phyloP scores from a whole-genome alignment of 2,888 invertebrate species.

The Scaeva pyrastri region DNA sequence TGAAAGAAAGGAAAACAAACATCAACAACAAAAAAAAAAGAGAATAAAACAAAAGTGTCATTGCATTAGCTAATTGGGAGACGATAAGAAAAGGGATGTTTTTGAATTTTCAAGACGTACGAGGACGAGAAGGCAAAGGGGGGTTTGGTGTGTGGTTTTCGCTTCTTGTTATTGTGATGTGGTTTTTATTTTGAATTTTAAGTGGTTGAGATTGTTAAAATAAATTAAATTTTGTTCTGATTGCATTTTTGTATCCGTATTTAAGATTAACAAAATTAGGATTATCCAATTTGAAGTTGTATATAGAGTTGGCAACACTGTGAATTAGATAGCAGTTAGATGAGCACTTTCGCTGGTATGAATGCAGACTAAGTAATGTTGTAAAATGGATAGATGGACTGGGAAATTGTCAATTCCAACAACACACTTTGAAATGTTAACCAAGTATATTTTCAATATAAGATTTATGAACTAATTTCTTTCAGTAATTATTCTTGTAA shows the following conservation, averaged over 20 bases:
- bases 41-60: conserved; percentile 52
- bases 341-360: too few relatives aligned
- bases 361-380: too few relatives aligned
- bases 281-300: too few relatives aligned
- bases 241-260: conserved; percentile 17
- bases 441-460: too few relatives aligned
- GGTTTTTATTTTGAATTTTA: neutral
- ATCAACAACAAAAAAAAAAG: too few relatives aligned
- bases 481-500: too few relatives aligned
- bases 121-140: neutral
- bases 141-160: neutral
- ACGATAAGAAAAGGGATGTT: conserved; percentile 49
- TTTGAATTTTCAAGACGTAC: conserved; percentile 44
- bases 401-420: too few relatives aligned
- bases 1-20: conserved; percentile 30
- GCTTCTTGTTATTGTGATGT: conserved; percentile 6
- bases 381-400: too few relatives aligned
- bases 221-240: conserved; percentile 16
- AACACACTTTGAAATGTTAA: too few relatives aligned
- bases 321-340: too few relatives aligned
- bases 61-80: conserved; percentile 75
- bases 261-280: neutral
- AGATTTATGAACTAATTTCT: too few relatives aligned
- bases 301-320: too few relatives aligned
- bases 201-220: conserved; percentile 2